Base-by-base conservation (phyloP, 2,797 vertebrate genomes). In the Acrocephalus scirpaceus region DNA sequence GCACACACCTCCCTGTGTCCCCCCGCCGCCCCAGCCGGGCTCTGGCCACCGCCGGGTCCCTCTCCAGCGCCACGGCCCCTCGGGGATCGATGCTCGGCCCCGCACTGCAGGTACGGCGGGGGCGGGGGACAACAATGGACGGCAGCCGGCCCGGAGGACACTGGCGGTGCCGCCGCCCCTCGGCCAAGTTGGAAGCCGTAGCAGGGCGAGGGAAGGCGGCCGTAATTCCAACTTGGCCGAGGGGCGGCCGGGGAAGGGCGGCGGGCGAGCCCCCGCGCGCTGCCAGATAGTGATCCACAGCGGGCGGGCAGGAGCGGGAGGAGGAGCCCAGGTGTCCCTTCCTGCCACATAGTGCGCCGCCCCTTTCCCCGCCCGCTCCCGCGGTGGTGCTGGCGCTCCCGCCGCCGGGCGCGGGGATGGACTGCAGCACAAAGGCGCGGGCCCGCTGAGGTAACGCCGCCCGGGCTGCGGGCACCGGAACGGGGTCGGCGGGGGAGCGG, bases 301-400 rank as follows among this genome's bases (percentile, higher is more conserved):
- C 4, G 21, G 40, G 64, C 76, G 64, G 84, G 84, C 75, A 3
- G 44, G 58, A 54, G 44, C 62, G 34, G 88, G 93, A 15, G 95
- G 93, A 20, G 93, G 93, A 93, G 95, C 93, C 36, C 95, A 93
- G 82, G 86, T 86, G 92, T 92, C 88, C 86, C 89, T 97, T 94
- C 96, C 95, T 95, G 96, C 96, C 96, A 96, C 88, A 95, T 77
- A 40, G 67, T 80, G 73, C 13, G 16, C 80, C 66, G 54, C 78
- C 71, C 72, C 56, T 74, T 87, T 86, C 76, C 84, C 83, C 74
- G 71, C 93, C 85, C 74, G 81, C 92, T 30, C 45, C 65, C 92
- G 92, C 82, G 92, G 80, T 92, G 90, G 38, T 76, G 94, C 84
- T 91, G 92, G 90, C 81, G 93, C 88, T 89, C 80, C 88, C 81